Conservation (phyloP, 1,140 invertebrate species). For the Tyrophagus putrescentiae region DNA sequence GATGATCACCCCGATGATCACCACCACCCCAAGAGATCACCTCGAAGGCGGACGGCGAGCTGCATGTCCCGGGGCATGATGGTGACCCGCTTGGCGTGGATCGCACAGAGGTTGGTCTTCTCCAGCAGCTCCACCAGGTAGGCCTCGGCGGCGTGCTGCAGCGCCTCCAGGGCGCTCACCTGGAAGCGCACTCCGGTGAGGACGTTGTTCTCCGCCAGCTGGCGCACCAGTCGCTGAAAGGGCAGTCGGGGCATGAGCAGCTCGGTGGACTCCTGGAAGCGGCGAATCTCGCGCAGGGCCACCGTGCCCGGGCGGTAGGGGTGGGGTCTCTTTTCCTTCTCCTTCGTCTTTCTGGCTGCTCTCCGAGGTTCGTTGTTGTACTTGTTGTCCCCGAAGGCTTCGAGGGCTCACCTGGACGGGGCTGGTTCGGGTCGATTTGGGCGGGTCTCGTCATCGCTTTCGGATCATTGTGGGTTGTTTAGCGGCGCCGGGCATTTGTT, state of each 20-base stretch:
- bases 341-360: too few relatives aligned
- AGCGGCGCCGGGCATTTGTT: too few relatives aligned
- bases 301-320: conserved; percentile 33
- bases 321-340: conserved; percentile 32
- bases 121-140: conserved; percentile 33
- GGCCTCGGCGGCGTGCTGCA: conserved; percentile 31
- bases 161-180: too few relatives aligned
- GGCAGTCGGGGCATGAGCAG: conserved; percentile 45
- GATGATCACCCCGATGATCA: too few relatives aligned
- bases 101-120: conserved; percentile 40
- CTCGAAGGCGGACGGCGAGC: conserved; percentile 30
- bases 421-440: too few relatives aligned
- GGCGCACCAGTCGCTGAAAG: conserved; percentile 39
- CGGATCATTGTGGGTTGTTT: too few relatives aligned
- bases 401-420: too few relatives aligned
- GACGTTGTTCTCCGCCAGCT: conserved; percentile 40
- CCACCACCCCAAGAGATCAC: too few relatives aligned
- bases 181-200: conserved; percentile 21
- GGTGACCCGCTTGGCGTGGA: conserved; percentile 58
- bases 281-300: conserved; percentile 40
- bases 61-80: conserved; percentile 31
- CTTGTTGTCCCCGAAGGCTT: too few relatives aligned
- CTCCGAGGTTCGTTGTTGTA: too few relatives aligned
- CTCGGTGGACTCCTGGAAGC: conserved; percentile 51
- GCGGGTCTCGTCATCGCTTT: too few relatives aligned